These are phyloP conservation scores for Phyllopteryx taeniolatus DNA, from an alignment of 2,113 vertebrate species.

Conservation along the genomic window DNA sequence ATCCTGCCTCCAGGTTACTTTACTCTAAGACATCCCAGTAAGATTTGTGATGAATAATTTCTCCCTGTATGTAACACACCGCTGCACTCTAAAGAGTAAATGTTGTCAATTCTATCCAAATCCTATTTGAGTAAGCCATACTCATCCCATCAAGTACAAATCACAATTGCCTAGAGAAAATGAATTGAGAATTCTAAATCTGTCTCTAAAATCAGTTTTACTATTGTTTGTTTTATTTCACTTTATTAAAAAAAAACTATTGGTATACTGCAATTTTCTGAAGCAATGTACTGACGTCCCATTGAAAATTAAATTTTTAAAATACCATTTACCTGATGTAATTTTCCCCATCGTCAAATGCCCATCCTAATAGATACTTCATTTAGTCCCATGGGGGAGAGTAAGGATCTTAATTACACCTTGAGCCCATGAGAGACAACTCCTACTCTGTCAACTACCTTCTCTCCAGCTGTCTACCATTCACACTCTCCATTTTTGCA, in stretches of 20 bases:
- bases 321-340: too few species aligned
- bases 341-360: background rate
- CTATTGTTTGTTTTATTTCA: too few species aligned
- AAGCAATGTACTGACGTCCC: too few species aligned
- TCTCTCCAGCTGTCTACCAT: conserved; percentile 25
- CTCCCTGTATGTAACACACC: conserved; percentile 13
- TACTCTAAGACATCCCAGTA: conserved; percentile 17
- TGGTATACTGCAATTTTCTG: too few species aligned
- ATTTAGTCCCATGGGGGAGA: background rate
- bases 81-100: conserved; percentile 8
- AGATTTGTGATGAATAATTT: conserved; percentile 33
- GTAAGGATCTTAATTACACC: too few species aligned
- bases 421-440: too few species aligned
- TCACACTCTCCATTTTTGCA: conserved; percentile 42
- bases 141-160: background rate
- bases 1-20: background rate
- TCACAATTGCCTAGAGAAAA: background rate
- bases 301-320: too few species aligned
- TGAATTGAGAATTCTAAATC: background rate
- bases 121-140: conserved; percentile 13
- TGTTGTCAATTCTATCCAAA: conserved; percentile 6
- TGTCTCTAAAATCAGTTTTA: background rate
- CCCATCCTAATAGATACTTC: background rate
- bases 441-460: background rate
- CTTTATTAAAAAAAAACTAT: too few species aligned